Evolutionary conservation across 2,888 invertebrate genomes (phyloP), one percentile per base, ranked within the genome.

Genomic region (Caenorhabditis zanzibari): DNA sequence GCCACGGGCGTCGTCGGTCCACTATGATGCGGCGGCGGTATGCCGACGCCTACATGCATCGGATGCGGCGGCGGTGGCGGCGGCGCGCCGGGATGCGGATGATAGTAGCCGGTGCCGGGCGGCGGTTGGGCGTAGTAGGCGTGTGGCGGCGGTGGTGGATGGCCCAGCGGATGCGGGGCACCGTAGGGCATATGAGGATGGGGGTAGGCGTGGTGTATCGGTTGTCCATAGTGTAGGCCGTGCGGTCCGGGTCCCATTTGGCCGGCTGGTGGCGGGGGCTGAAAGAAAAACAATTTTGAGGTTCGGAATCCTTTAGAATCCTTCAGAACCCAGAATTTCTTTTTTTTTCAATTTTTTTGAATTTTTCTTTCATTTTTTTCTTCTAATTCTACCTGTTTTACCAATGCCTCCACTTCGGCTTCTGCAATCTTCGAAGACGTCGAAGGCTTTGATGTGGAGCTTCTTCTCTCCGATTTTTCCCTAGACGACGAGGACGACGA

Each of bases 1-100:
- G 63, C 26, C 16, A 74, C 56, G 22, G 74, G 74, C 4, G 74
- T 74, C 32, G 54, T 41, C 26, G 74, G 73, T 32, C 61, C 73
- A 32, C 61, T 56, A 14, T 58, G 44, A 24, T 44, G 64, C 47
- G 38, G 38, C 2, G 38, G 38, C 38, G 38, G 38, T 10, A 38
- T 38, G 38, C 38, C 38, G 38, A 38, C 38, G 12, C 38, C 38
- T 6, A 38, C 38, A 26, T 26, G 2, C 26, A 26, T 38, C 16
- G 41, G 19, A 44, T 26, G 19, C 19, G 54, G 24, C 24, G 54
- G 24, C 19, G 69, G 71, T 41, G 68, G 68, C 22, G 52, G 66
- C 10, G 69, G 32, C 7, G 32, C 32, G 4, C 32, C 32, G n/a
- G n/a, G n/a, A n/a, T n/a, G n/a, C 32, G 69, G 68, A 52, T 19